Base-by-base conservation (phyloP, 1,140 invertebrate species). In the Caerostris extrusa region DNA sequence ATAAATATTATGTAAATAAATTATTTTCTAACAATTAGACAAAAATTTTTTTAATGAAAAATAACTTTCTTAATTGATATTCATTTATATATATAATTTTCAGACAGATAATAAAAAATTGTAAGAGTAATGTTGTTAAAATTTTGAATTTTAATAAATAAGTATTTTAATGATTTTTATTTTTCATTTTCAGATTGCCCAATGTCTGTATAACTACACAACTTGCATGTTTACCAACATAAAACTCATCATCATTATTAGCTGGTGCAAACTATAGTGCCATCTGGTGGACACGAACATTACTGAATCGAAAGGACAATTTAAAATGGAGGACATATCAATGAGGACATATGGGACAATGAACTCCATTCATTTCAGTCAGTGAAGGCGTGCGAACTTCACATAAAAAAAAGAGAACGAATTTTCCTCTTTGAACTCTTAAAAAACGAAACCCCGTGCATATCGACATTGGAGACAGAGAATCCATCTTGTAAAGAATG, bases 151-250 rank as follows among this genome's bases (percentile, higher is more conserved):
- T 60, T 85, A 10, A 56, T 57, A 57, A n/a, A n/a, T n/a, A n/a
- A n/a, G n/a, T n/a, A 34, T 77, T 81, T 60, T 85, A 10, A 56
- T 57, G 17, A 0, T 19, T 0, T 7, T 12, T 64, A 7, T 82
- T 86, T 67, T 34, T 92, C 57, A n/a, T 5, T 93, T 93, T 5
- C 58, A 93, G 92, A 93, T 93, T 93, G 92, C 86, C 92, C 92
- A 34, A 93, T 93, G 92, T 93, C 92, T 88, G 92, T 93, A 69
- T 93, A 93, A 77, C 6, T 77, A 57, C 69, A 56, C 19, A 88
- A 61, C 53, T 19, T 34, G n/a, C 6, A 85, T 17, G 81, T 56
- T 10, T 83, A 64, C 55, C 6, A 64, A 50, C 58, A 17, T 56
- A 50, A 81, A 17, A 53, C 14, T 88, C 92, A 93, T 87, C 82